Conservation (phyloP, 2,113 vertebrate species). For the Tichodroma muraria region DNA sequence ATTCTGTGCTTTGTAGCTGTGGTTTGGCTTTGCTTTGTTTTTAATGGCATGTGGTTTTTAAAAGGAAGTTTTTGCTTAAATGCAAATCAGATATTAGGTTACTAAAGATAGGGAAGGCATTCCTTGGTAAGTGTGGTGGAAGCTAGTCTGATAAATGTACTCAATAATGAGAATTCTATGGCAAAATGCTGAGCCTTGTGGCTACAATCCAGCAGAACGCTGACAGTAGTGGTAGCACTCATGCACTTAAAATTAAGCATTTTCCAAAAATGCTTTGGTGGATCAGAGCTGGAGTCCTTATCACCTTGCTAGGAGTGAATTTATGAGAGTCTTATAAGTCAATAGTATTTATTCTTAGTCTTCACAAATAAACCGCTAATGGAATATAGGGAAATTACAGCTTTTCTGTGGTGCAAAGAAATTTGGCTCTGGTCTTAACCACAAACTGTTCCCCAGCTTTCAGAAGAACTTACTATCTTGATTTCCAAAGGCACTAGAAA, state of each 20-base stretch:
- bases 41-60: neutral
- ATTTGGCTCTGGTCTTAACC: neutral
- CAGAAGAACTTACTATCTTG: neutral
- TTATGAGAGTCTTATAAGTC: neutral
- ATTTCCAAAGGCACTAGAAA: neutral
- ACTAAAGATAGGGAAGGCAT: neutral
- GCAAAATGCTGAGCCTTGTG: constrained; percentile 4
- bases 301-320: constrained; percentile 7
- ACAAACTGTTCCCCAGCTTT: neutral
- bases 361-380: constrained; percentile 29
- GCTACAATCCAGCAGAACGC: neutral
- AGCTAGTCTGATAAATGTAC: neutral
- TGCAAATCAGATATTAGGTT: constrained; percentile 4
- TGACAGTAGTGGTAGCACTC: neutral
- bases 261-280: neutral
- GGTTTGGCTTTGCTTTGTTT: neutral
- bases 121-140: neutral
- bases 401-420: neutral
- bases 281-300: neutral
- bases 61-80: constrained; percentile 38
- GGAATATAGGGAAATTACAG: neutral
- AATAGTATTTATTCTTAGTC: constrained; percentile 32
- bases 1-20: neutral
- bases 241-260: neutral
- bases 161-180: neutral